Percentiles rank a stretch among this genome's conserved stretches.
phyloP scores from a whole-genome alignment of 2,113 vertebrate species.

The Emydura subglobosa region DNA sequence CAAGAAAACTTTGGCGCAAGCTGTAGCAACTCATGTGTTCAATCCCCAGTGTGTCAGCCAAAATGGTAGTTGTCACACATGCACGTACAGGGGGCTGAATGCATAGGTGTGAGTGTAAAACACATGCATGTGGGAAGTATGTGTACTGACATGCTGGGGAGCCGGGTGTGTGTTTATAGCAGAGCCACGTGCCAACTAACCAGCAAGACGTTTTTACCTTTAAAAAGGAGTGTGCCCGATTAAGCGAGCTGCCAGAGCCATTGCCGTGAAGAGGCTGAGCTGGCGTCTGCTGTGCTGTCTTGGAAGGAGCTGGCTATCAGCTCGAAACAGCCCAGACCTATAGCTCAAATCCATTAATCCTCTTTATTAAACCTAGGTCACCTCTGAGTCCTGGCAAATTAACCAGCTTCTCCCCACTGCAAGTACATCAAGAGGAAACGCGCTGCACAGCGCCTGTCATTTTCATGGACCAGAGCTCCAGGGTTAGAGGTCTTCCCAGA shows the following conservation, averaged over 20 bases:
- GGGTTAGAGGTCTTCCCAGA: conserved; percentile 77
- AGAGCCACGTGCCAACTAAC: neutral
- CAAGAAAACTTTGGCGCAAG: neutral
- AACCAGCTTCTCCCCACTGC: conserved; percentile 80
- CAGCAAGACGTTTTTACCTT: neutral
- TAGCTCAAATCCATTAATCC: conserved; percentile 88
- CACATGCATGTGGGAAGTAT: neutral
- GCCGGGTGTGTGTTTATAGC: neutral
- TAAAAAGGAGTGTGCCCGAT: neutral
- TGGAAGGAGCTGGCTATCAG: conserved; percentile 82
- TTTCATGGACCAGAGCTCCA: conserved; percentile 75
- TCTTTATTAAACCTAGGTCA: conserved; percentile 87
- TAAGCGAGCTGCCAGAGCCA: neutral
- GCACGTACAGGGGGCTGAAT: neutral
- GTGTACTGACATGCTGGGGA: neutral
- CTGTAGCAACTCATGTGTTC: neutral
- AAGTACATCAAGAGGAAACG: conserved; percentile 78
- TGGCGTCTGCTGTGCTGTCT: conserved; percentile 65
- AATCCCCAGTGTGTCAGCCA: neutral
- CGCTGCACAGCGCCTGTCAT: conserved; percentile 72
- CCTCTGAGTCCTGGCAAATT: conserved; percentile 85
- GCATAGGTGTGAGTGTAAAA: neutral
- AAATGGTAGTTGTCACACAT: neutral
- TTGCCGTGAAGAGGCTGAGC: conserved; percentile 59
- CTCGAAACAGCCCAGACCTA: conserved; percentile 83